Conservation (phyloP, 1,140 invertebrate genomes). For the Galleria mellonella region DNA sequence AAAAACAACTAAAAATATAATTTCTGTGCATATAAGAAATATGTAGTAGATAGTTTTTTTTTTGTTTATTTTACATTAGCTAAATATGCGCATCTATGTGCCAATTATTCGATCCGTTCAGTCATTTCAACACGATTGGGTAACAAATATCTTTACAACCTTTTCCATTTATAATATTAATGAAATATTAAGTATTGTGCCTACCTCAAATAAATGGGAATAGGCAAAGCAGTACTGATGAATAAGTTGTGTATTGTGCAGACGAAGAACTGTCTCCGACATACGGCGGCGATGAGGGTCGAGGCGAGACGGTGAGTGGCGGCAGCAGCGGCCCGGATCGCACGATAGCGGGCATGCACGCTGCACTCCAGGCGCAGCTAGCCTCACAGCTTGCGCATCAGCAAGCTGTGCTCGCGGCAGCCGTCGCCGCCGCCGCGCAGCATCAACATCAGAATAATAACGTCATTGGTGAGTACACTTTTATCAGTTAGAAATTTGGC, state of each 20-base stretch:
- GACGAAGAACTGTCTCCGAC: constrained; percentile 44
- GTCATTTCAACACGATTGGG: no score
- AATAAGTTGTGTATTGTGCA: not conserved
- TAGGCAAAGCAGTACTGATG: no score
- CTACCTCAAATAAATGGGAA: no score
- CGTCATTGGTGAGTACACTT: constrained; percentile 48
- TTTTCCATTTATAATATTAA: no score
- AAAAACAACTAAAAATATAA: no score
- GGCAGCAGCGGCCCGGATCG: constrained; percentile 27
- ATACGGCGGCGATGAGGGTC: constrained; percentile 40
- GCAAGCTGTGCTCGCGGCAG: constrained; percentile 65
- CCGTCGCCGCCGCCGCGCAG: constrained; percentile 47
- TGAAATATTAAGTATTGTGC: no score
- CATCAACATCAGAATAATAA: constrained; percentile 72
- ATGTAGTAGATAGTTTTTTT: no score
- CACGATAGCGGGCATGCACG: constrained; percentile 71
- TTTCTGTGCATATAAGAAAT: no score
- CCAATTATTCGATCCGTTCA: no score
- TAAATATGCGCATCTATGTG: no score
- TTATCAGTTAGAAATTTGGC: not conserved
- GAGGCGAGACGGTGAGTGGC: constrained; percentile 26
- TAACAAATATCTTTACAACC: no score
- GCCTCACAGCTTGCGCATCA: constrained; percentile 75
- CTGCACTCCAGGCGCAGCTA: constrained; percentile 75
- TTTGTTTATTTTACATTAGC: no score